These are phyloP conservation scores for Himalopsyche japonica DNA, from an alignment of 2,888 invertebrate species.

Conservation along the genomic window DNA sequence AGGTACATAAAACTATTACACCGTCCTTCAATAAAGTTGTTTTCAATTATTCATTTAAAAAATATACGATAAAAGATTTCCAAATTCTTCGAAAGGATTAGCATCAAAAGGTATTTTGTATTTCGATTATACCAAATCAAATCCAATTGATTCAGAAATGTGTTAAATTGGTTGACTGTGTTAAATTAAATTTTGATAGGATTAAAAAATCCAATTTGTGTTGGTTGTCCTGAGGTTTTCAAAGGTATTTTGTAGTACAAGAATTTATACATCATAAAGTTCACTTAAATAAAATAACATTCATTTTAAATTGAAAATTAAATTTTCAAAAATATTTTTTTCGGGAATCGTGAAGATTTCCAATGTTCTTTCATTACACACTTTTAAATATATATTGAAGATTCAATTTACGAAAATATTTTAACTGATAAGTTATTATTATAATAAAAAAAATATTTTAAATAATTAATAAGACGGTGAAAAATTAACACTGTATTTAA, in stretches of 20 bases:
- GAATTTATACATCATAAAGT: too few species aligned
- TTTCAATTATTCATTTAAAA: not conserved
- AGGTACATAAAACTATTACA: not conserved
- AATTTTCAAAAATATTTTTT: too few species aligned
- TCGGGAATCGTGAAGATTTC: too few species aligned
- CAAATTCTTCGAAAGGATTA: not conserved
- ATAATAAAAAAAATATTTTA: too few species aligned
- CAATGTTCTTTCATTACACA: too few species aligned
- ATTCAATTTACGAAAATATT: too few species aligned
- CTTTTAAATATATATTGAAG: too few species aligned
- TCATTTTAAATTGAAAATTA: too few species aligned
- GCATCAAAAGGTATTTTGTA: not conserved
- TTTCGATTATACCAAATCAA: constrained; percentile 22
- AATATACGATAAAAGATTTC: not conserved
- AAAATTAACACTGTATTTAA: too few species aligned
- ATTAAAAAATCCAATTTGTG: constrained; percentile 20
- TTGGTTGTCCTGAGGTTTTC: constrained; percentile 7
- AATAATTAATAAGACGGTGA: too few species aligned
- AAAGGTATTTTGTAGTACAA: not conserved
- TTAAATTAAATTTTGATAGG: constrained; percentile 25
- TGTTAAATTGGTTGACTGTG: constrained; percentile 27
- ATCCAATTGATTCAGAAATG: constrained; percentile 27
- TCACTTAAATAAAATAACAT: too few species aligned
- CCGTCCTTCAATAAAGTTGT: not conserved
- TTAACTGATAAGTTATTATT: too few species aligned